Percentiles rank a stretch among this genome's conserved stretches.
These are phyloP conservation scores for Lordiphosa andalusiaca DNA, from an alignment of 2,888 invertebrate species.

Conservation along the genomic window DNA sequence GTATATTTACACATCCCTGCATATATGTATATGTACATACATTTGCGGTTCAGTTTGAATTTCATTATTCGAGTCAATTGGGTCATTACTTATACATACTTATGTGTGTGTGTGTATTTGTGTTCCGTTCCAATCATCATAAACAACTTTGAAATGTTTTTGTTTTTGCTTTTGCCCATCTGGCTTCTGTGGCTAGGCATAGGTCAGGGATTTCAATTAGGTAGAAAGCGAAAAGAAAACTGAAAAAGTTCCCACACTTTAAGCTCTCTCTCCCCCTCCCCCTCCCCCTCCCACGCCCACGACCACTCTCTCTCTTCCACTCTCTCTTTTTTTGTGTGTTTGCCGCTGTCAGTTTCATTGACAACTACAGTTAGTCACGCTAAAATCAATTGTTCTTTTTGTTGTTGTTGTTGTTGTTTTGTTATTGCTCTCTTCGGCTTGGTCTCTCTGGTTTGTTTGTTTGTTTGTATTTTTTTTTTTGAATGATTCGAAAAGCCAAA, in stretches of 20 bases:
- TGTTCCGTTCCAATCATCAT: too few species aligned
- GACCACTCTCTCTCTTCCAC: slow-evolving; percentile 4
- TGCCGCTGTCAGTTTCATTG: background rate
- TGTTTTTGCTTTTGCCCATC: background rate
- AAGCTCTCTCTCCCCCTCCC: slow-evolving; percentile 9
- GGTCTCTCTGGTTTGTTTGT: slow-evolving; percentile 1
- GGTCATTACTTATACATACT: too few species aligned
- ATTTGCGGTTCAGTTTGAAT: too few species aligned
- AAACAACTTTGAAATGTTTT: too few species aligned
- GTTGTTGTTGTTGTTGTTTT: slow-evolving; percentile 18
- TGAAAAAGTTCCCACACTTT: slow-evolving; percentile 33
- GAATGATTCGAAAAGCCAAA: slow-evolving; percentile 24
- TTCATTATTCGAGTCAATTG: too few species aligned
- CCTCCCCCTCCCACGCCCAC: too few species aligned
- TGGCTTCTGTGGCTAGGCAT: slow-evolving; percentile 46
- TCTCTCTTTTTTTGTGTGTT: slow-evolving; percentile 14
- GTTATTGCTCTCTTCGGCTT: slow-evolving; percentile 8
- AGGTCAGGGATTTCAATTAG: slow-evolving; percentile 68
- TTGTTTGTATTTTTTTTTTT: too few species aligned
- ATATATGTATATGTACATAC: too few species aligned
- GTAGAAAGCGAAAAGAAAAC: slow-evolving; percentile 24
- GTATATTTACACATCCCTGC: too few species aligned
- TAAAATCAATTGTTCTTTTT: slow-evolving; percentile 30
- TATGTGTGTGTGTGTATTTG: too few species aligned
- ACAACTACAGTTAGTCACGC: slow-evolving; percentile 49